Percentiles rank a stretch among this genome's conserved stretches.
phyloP scores from a whole-genome alignment of 2,797 vertebrate species.

The Varecia variegata region DNA sequence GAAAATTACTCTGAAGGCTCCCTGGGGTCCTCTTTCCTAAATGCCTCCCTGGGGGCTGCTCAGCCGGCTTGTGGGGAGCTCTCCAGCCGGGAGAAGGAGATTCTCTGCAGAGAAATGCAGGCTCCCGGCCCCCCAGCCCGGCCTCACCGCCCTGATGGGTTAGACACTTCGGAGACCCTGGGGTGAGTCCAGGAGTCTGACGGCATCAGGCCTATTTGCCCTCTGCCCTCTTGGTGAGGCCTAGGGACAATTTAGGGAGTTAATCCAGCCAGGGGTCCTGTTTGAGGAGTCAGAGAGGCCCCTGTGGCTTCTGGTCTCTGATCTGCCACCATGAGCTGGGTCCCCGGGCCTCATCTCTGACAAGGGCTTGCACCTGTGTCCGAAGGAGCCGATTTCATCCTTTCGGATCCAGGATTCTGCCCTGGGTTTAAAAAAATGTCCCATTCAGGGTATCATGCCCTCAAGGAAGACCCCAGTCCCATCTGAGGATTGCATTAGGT shows the following conservation, averaged over 20 bases:
- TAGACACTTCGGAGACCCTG: not conserved
- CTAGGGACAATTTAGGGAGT: not conserved
- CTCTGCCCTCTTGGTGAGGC: not conserved
- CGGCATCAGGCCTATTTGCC: not conserved
- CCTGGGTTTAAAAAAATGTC: not conserved
- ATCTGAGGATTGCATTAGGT: not conserved
- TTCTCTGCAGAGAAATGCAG: not conserved
- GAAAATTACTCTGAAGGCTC: slow-evolving; percentile 77
- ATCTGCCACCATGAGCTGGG: not conserved
- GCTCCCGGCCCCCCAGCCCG: not conserved
- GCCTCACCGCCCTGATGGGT: not conserved
- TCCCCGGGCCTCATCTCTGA: not conserved
- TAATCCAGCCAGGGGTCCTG: not conserved
- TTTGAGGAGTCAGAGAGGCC: not conserved
- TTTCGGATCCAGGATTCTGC: not conserved
- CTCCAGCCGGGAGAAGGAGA: not conserved
- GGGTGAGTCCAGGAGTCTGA: not conserved
- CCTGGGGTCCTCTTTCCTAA: slow-evolving; percentile 21
- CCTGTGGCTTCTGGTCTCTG: not conserved
- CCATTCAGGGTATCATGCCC: not conserved
- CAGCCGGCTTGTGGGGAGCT: not conserved
- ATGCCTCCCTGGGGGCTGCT: not conserved
- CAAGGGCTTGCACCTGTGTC: not conserved
- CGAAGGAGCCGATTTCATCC: not conserved
- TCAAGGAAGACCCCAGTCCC: not conserved